Evolutionary conservation across 2,888 invertebrate genomes (phyloP), one percentile per base, ranked within the genome.

Genomic region (Erannis defoliaria): DNA sequence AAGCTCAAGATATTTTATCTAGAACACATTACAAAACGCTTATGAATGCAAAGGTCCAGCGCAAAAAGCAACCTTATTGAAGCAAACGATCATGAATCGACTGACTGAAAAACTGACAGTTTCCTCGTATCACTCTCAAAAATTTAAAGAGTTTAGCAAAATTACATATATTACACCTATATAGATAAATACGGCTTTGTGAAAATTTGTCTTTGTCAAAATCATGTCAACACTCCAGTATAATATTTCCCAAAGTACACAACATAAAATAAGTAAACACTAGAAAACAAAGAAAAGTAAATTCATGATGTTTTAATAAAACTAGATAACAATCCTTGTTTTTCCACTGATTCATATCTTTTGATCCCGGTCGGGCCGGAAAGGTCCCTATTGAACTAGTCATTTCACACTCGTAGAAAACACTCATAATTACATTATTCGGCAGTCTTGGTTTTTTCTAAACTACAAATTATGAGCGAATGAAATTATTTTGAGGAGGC

Each of bases 361-460:
- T 82, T 74, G 68, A 67, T 58, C 38, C 46, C 50, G 61, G 53
- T 55, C 56, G 37, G 54, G 45, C 46, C 67, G 59, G 61, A 51
- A 56, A 56, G 58, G 29, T 55, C 70, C 76, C 79, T 86, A 89
- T 89, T 89, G 86, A 89, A 89, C 89, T 89, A 86, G 85, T 88
- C 81, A 88, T 90, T 90, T 91, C 87, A 87, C 88, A 87, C 85
- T 83, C 80, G 73, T 79, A 78, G 82, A 63, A 85, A 88, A 88
- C 86, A 89, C 80, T 85, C 85, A 89, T 90, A 92, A 92, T 92
- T 92, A 90, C 84, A 88, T 89, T 86, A 88, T 89, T 86, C 89
- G 80, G 78, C 80, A 78, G 80, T 78, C 77, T 76, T 72, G 77
- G 76, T 83, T 90, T 90, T 90, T 90, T 90, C 86, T 89, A 79